A percentile compares a stretch with the other conserved stretches of the same genome.
phyloP scores from a whole-genome alignment of 2,888 invertebrate species.

The Heterodera filipjevi region DNA sequence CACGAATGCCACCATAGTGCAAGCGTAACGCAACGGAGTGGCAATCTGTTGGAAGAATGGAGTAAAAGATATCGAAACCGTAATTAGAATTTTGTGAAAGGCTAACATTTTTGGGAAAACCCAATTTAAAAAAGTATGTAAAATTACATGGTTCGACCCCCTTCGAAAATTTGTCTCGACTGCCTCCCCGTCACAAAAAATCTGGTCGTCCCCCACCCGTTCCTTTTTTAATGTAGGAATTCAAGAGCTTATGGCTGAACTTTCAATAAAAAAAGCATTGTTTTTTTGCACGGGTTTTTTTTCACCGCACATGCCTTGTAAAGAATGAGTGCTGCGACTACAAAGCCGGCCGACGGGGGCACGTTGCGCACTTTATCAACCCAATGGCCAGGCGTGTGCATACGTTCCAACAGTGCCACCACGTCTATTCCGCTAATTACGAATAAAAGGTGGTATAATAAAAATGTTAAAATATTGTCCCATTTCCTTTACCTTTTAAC shows the following conservation, averaged over 20 bases:
- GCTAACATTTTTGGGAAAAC: neutral
- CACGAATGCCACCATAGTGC: slow-evolving; percentile 58
- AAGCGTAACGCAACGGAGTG: slow-evolving; percentile 61
- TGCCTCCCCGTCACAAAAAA: no score
- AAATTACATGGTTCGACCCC: slow-evolving; percentile 8
- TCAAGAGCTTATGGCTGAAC: no score
- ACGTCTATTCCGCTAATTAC: slow-evolving; percentile 84
- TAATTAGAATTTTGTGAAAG: slow-evolving; percentile 20
- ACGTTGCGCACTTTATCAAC: slow-evolving; percentile 73
- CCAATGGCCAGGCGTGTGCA: slow-evolving; percentile 80
- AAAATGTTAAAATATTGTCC: no score
- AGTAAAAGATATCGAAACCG: neutral
- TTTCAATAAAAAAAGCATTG: no score
- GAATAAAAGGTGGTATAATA: neutral
- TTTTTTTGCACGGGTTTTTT: neutral
- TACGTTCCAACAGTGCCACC: slow-evolving; percentile 76
- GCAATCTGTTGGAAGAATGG: slow-evolving; percentile 51
- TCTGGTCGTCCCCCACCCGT: no score
- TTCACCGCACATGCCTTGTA: slow-evolving; percentile 76
- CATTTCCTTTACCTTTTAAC: slow-evolving; percentile 38
- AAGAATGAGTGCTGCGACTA: slow-evolving; percentile 85
- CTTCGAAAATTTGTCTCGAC: no score
- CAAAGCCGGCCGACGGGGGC: slow-evolving; percentile 76
- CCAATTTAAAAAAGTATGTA: slow-evolving; percentile 9
- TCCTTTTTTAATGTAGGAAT: no score